These are phyloP conservation scores for Eriocheir sinensis DNA, from an alignment of 1,140 invertebrate genomes.

Conservation along the genomic window DNA sequence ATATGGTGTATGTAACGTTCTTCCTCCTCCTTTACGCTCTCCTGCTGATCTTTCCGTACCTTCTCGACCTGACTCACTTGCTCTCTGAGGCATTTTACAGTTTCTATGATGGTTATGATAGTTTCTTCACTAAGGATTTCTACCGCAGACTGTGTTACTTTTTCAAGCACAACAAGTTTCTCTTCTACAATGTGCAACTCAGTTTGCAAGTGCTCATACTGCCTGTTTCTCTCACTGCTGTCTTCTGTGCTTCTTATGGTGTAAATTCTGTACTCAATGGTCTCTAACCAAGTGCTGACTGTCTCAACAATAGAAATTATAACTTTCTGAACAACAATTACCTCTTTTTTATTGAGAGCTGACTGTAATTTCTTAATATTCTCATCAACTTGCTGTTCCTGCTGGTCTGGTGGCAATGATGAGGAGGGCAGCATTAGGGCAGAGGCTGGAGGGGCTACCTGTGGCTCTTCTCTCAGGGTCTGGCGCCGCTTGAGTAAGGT, in stretches of 20 bases:
- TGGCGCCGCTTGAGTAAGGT: slow-evolving; percentile 62
- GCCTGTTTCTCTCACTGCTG: slow-evolving; percentile 83
- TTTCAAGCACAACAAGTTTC: slow-evolving; percentile 78
- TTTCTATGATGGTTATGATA: slow-evolving; percentile 82
- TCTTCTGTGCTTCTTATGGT: slow-evolving; percentile 84
- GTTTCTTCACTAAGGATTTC: slow-evolving; percentile 83
- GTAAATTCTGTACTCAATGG: slow-evolving; percentile 90
- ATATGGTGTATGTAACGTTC: slow-evolving; percentile 63
- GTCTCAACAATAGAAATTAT: slow-evolving; percentile 89
- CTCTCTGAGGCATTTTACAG: slow-evolving; percentile 83
- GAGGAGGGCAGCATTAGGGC: slow-evolving; percentile 49
- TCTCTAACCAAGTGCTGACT: slow-evolving; percentile 91
- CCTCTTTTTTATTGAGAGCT: slow-evolving; percentile 86
- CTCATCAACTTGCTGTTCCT: slow-evolving; percentile 83
- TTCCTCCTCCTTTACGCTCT: slow-evolving; percentile 57
- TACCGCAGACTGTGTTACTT: slow-evolving; percentile 82
- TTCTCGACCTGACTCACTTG: slow-evolving; percentile 85
- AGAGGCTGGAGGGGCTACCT: not conserved
- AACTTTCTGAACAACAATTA: slow-evolving; percentile 85
- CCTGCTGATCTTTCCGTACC: slow-evolving; percentile 80
- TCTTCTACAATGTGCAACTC: slow-evolving; percentile 79
- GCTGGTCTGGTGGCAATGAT: slow-evolving; percentile 82
- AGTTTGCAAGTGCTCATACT: slow-evolving; percentile 79
- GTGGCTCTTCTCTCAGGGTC: slow-evolving; percentile 44
- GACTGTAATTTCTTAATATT: slow-evolving; percentile 85